Base-by-base conservation (phyloP, 2,888 invertebrate species). In the Bombylius major region DNA sequence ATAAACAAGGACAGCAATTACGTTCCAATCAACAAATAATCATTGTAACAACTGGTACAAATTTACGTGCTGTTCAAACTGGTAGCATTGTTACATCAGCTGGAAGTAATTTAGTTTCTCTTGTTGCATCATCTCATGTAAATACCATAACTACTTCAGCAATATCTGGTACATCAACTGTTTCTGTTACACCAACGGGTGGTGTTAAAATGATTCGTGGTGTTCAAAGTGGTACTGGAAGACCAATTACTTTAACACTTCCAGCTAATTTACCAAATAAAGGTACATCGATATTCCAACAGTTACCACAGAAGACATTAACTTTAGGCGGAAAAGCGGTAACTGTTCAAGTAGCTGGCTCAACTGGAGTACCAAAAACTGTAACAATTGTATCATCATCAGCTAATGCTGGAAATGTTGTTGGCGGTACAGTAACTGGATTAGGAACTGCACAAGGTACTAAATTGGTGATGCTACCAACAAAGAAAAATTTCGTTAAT, bases 291-390 rank as follows among this genome's bases (percentile, higher is more conserved):
- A 64, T 66, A 55, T 63, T 68, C 31, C 66, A 67, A 23, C 68
- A 69, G 45, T 61, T 63, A 11, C 61, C 70, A 39, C 71, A 81
- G 72, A 82, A 82, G 66, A 78, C 82, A 33, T 78, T 83, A 34
- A 82, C 82, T 57, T 77, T 85, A 59, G 82, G 84, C 8, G 86
- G 86, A 1, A 86, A 86, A 70, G 83, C 84, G 23, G 82, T 87
- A 4, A 86, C 86, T 1, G 79, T 86, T 47, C 83, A 84, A 71
- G 81, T 86, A 78, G 79, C 83, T 14, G 78, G 79, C 31, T 75
- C 77, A 59, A 65, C 72, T 46, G 77, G 78, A 32, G 78, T 80
- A 32, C 75, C 75, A 51, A 83, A 84, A 70, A 83, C 82, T 0
- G 78, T 84, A 1, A 82, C 83, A 0, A 75, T 84, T 34, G 78